Base-by-base conservation (phyloP, 2,797 vertebrate genomes). In the Thripadectes ignobilis region DNA sequence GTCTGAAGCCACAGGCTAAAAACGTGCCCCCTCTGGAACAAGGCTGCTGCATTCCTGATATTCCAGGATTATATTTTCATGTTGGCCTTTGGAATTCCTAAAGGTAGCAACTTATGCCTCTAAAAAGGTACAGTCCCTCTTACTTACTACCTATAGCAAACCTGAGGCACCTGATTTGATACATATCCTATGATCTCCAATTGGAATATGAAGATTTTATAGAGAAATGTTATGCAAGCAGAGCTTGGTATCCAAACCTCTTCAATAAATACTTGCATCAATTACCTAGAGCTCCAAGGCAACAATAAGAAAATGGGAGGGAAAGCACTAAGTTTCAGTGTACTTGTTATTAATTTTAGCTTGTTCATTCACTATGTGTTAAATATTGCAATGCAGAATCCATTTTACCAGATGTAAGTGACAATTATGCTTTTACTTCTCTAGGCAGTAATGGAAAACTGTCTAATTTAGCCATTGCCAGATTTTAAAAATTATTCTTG, bases 371-470 rank as follows among this genome's bases (percentile, higher is more conserved):
- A 58, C 48, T 89, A 52, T 80, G 39, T 88, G 87, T 87, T 97
- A 96, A 96, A 93, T 93, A 46, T 89, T 59, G 12, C 51, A 88
- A 67, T 7, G n/a, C 45, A 93, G 46, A 97, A 92, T 48, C 41
- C 71, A 90, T 94, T 95, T 97, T 75, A 49, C 49, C 93, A 89
- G 86, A 82, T 21, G 18, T 67, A 73, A 94, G 65, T 76, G 63
- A 57, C 58, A 96, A 96, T 94, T 96, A 88, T 1, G 0, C 65
- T 93, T 88, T 91, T 93, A 88, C 57, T 96, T 96, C 96, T 92
- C 74, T 34, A 92, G 87, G 68, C 34, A 88, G 45, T 78, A 95
- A 88, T 58, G n/a, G 85, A 96, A 96, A 95, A 88, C 62, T 84
- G 78, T 76, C 83, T 91, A 72, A 96, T 97, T 95, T 92, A 94